phyloP scores from a whole-genome alignment of 2,797 vertebrate genomes.

The Pygocentrus nattereri region DNA sequence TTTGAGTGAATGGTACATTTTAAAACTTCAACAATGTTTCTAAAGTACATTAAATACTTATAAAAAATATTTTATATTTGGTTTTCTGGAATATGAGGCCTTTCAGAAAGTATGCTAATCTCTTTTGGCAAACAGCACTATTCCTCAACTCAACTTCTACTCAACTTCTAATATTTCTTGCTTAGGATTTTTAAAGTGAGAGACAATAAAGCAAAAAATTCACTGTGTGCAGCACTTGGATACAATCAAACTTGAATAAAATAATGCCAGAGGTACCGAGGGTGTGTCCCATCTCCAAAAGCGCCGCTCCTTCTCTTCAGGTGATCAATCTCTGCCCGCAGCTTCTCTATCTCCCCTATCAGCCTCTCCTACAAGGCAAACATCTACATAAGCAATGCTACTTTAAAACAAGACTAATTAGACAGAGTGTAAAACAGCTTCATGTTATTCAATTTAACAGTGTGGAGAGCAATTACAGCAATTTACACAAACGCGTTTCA shows the following conservation, averaged over 20 bases:
- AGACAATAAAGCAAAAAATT: not conserved
- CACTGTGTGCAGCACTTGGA: too few species aligned
- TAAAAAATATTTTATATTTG: too few species aligned
- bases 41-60: too few species aligned
- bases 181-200: not conserved
- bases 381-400: not conserved
- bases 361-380: conserved; percentile 83
- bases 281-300: conserved; percentile 86
- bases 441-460: not conserved
- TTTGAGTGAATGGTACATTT: too few species aligned
- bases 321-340: conserved; percentile 93
- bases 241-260: not conserved
- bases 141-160: too few species aligned
- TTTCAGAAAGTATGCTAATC: too few species aligned
- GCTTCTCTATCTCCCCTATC: conserved; percentile 94
- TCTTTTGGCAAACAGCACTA: too few species aligned
- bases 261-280: conserved; percentile 78
- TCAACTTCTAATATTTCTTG: too few species aligned
- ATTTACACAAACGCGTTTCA: not conserved
- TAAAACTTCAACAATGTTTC: too few species aligned
- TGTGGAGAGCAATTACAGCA: not conserved
- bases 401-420: not conserved
- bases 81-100: too few species aligned
- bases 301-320: conserved; percentile 91
- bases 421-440: not conserved